phyloP scores from a whole-genome alignment of 1,140 invertebrate species.

The Saccostrea cuccullata region DNA sequence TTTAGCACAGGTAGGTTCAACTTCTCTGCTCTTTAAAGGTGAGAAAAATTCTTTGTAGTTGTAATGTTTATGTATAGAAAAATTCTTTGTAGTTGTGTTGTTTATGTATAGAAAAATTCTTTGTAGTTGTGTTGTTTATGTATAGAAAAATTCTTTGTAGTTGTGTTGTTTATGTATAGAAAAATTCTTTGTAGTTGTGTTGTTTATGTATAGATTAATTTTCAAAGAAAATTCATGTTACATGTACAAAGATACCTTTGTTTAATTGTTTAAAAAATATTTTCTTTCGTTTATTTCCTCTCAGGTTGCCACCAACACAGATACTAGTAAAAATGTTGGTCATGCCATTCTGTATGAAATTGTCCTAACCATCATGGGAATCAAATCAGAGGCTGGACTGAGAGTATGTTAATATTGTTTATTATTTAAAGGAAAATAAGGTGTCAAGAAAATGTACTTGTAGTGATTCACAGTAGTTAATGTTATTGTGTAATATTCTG shows the following conservation, averaged over 20 bases:
- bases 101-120: too few relatives aligned
- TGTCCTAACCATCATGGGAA: slow-evolving; percentile 78
- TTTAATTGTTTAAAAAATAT: neutral
- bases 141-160: neutral
- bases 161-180: too few relatives aligned
- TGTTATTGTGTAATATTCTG: too few relatives aligned
- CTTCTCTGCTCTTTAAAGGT: neutral
- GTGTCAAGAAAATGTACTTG: too few relatives aligned
- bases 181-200: too few relatives aligned
- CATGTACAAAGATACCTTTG: neutral
- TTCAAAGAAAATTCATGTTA: neutral
- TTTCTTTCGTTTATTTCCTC: neutral
- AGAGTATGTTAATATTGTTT: slow-evolving; percentile 66
- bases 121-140: too few relatives aligned
- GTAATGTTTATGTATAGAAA: too few relatives aligned
- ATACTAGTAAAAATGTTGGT: slow-evolving; percentile 79
- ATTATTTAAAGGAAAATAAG: neutral
- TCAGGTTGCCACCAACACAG: slow-evolving; percentile 82
- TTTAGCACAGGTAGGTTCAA: slow-evolving; percentile 87
- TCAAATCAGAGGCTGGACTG: slow-evolving; percentile 77
- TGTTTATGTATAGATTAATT: too few relatives aligned
- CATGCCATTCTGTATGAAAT: slow-evolving; percentile 79
- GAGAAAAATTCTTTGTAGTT: neutral
- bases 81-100: too few relatives aligned
- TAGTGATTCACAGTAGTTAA: too few relatives aligned